These are phyloP conservation scores for Hyposoter didymator DNA, from an alignment of 2,888 invertebrate species.

Conservation along the genomic window DNA sequence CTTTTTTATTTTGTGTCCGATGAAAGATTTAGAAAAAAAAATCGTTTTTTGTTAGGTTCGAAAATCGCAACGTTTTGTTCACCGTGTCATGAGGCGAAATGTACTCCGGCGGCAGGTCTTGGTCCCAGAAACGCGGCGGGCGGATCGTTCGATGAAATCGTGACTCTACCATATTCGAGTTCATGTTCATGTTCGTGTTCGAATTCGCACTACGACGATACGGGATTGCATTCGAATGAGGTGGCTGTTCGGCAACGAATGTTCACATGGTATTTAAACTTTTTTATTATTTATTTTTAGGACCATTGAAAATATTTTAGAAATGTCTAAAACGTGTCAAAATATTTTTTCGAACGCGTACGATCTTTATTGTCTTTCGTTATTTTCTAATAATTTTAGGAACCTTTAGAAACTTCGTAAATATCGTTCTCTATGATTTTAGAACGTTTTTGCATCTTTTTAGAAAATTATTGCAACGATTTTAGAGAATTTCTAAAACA, in stretches of 20 bases:
- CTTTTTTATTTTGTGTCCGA: background rate
- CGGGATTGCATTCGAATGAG: background rate
- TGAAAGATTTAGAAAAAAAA: background rate
- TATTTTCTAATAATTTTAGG: background rate
- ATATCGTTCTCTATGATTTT: background rate
- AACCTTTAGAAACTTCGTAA: background rate
- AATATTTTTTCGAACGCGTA: background rate
- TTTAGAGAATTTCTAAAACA: no score
- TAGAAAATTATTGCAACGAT: background rate
- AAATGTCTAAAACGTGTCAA: background rate
- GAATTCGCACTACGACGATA: background rate
- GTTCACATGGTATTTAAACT: background rate
- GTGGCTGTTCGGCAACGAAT: background rate
- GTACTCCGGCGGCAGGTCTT: background rate
- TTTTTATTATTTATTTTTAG: background rate
- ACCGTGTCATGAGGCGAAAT: background rate
- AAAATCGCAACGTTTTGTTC: background rate
- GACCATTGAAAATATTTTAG: background rate
- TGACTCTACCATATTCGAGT: background rate
- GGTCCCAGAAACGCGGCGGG: background rate
- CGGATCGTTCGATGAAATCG: background rate
- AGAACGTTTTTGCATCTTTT: background rate
- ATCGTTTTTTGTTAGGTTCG: background rate
- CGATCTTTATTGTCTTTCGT: background rate
- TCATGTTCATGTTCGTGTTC: background rate